A percentile compares a stretch with the other conserved stretches of the same genome.
Evolutionary conservation across 2,888 invertebrate genomes (phyloP).

Genomic region (Thalpophila matura): DNA sequence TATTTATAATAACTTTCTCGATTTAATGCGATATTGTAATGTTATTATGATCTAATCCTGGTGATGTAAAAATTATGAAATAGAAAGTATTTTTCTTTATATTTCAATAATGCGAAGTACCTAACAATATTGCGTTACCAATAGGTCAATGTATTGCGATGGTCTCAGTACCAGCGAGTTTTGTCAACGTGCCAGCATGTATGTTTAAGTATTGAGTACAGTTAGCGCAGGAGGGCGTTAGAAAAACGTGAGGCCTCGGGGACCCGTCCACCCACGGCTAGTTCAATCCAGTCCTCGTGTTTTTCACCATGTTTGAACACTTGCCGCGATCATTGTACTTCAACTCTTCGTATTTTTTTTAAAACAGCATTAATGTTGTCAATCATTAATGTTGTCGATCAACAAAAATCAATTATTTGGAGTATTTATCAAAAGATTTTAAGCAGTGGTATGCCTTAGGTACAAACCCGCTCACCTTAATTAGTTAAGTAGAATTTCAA

Average conservation of each 20-base stretch:
- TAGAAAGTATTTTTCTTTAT: constrained; percentile 23
- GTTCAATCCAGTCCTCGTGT: constrained; percentile 68
- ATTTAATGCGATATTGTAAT: constrained; percentile 19
- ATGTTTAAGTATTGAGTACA: constrained; percentile 78
- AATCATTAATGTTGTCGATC: background rate
- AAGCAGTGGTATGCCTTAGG: constrained; percentile 18
- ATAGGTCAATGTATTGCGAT: constrained; percentile 45
- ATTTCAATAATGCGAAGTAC: constrained; percentile 13
- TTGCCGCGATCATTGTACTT: constrained; percentile 60
- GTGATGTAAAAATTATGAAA: constrained; percentile 4
- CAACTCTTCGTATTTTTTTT: constrained; percentile 55
- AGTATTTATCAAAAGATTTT: background rate
- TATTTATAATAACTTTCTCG: constrained; percentile 28
- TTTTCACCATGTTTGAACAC: constrained; percentile 71
- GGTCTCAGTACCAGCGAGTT: constrained; percentile 27
- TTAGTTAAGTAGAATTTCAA: constrained; percentile 62
- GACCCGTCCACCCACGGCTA: constrained; percentile 87
- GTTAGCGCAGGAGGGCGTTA: constrained; percentile 82
- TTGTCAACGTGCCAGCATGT: constrained; percentile 65
- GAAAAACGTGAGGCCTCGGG: constrained; percentile 80
- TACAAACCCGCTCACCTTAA: constrained; percentile 64
- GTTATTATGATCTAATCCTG: constrained; percentile 23
- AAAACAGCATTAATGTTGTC: constrained; percentile 6
- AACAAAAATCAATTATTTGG: background rate
- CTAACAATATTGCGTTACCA: constrained; percentile 26